Percentiles rank a stretch among this genome's conserved stretches.
These are phyloP conservation scores for Lanistes nyassanus DNA, from an alignment of 1,140 invertebrate genomes.

Conservation along the genomic window DNA sequence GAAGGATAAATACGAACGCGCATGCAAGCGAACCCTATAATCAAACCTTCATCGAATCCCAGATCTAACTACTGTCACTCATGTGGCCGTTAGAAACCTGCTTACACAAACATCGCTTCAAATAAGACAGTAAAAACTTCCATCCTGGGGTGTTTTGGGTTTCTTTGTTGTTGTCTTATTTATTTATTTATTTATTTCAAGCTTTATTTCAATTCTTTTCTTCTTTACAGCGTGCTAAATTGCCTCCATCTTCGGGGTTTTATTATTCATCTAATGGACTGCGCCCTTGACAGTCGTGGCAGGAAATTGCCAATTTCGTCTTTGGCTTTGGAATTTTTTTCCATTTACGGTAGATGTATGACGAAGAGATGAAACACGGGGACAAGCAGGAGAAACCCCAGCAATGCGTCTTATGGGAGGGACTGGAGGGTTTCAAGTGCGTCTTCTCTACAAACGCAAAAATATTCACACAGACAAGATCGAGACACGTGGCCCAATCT, in stretches of 20 bases:
- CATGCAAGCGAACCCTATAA: too few species aligned
- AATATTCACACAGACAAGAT: background rate
- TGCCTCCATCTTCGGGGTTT: background rate
- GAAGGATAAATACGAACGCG: too few species aligned
- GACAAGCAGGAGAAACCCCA: background rate
- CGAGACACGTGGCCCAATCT: background rate
- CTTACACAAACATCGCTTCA: too few species aligned
- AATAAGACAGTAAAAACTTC: too few species aligned
- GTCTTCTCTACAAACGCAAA: background rate
- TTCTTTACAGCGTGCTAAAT: background rate
- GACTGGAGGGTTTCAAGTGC: too few species aligned
- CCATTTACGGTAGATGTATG: background rate
- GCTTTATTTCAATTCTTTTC: too few species aligned
- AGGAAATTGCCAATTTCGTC: background rate
- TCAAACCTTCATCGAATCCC: too few species aligned
- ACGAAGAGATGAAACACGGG: background rate
- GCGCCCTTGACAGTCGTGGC: background rate
- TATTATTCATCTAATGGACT: background rate
- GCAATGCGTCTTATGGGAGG: background rate
- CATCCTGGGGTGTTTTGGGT: too few species aligned
- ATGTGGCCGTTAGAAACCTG: too few species aligned
- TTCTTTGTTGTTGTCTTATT: too few species aligned
- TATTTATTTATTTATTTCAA: too few species aligned
- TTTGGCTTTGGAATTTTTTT: background rate
- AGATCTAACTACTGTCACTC: too few species aligned